phyloP scores from a whole-genome alignment of 2,797 vertebrate species.

The Sebastes matsubarae region DNA sequence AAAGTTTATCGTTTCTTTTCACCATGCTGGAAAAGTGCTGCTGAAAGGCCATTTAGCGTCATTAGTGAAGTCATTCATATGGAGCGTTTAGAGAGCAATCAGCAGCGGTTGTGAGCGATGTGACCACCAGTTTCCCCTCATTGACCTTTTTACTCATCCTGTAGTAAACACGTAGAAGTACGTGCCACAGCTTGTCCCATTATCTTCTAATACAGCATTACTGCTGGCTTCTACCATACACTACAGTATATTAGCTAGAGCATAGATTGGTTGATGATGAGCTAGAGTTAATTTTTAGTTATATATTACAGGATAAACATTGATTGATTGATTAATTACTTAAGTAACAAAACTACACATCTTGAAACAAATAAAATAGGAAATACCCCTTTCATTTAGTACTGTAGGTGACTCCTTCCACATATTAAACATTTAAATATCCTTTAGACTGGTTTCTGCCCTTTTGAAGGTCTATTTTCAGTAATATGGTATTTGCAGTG shows the following conservation, averaged over 20 bases:
- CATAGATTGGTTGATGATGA: background rate
- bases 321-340: background rate
- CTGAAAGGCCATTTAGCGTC: background rate
- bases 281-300: background rate
- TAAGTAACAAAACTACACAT: background rate
- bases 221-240: background rate
- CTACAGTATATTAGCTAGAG: background rate
- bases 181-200: background rate
- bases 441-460: background rate
- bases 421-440: background rate
- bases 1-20: background rate
- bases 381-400: background rate
- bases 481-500: background rate
- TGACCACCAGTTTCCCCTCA: background rate
- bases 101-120: background rate
- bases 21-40: background rate
- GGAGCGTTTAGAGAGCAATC: background rate
- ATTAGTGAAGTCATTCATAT: background rate
- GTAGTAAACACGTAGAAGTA: background rate
- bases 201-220: background rate
- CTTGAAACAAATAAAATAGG: background rate
- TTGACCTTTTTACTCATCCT: conserved; percentile 13
- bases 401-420: background rate
- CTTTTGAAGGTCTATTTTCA: background rate
- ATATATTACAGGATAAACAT: background rate